Conservation (phyloP, 2,113 vertebrate genomes). For the Propithecus coquereli region DNA sequence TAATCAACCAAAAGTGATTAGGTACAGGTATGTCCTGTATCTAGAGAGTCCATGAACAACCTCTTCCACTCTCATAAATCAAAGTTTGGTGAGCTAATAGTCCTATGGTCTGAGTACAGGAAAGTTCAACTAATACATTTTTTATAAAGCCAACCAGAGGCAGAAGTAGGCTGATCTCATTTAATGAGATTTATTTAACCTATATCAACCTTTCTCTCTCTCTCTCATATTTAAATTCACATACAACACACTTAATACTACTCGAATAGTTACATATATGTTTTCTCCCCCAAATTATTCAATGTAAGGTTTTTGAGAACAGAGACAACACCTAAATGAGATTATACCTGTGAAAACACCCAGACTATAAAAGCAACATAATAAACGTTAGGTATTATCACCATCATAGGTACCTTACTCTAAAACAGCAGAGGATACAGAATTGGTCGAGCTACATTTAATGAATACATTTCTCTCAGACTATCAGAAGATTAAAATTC, state of each 20-base stretch:
- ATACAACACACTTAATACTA: background rate
- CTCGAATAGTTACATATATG: background rate
- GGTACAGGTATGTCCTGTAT: background rate
- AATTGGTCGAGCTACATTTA: background rate
- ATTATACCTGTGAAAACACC: background rate
- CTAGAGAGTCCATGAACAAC: background rate
- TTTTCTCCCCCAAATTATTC: background rate
- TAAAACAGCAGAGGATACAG: background rate
- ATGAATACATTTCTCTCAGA: conserved; percentile 11
- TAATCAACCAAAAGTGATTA: background rate
- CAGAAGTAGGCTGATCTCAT: background rate
- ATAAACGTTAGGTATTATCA: background rate
- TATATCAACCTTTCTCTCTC: background rate
- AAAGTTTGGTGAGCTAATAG: background rate
- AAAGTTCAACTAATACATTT: background rate
- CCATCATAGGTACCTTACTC: background rate
- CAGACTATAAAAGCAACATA: background rate
- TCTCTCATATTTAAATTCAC: background rate
- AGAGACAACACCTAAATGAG: background rate
- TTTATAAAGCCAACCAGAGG: background rate
- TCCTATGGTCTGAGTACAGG: background rate
- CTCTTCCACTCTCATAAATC: background rate
- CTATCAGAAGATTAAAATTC: conserved; percentile 32
- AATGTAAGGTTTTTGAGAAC: background rate
- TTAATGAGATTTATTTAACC: conserved; percentile 15